Evolutionary conservation across 2,888 invertebrate species (phyloP).

Genomic region (Agonum fuliginosum): DNA sequence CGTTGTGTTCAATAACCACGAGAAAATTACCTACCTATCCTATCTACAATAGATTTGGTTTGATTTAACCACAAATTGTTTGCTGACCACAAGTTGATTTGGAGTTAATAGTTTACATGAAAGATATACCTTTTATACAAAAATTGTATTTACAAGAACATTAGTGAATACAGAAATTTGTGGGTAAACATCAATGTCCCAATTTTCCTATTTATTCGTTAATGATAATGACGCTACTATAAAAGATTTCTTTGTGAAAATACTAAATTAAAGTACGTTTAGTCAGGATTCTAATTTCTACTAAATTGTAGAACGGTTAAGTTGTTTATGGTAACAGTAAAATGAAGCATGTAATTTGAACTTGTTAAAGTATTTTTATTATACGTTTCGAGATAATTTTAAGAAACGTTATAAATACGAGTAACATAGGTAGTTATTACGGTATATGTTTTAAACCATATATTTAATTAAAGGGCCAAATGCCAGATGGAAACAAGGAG

Average conservation of each 20-base stretch:
- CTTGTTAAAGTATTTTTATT: conserved; percentile 40
- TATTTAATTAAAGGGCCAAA: too few species aligned
- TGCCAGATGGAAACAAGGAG: too few species aligned
- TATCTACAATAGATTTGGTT: too few species aligned
- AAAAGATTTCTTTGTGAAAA: not conserved
- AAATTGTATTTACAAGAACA: not conserved
- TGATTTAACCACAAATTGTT: conserved; percentile 1
- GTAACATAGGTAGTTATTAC: too few species aligned
- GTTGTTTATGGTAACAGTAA: conserved; percentile 19
- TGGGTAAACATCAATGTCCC: not conserved
- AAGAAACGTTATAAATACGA: too few species aligned
- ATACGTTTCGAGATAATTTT: not conserved
- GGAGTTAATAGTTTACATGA: not conserved
- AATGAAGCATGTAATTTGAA: conserved; percentile 22
- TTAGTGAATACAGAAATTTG: conserved; percentile 1
- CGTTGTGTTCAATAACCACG: too few species aligned
- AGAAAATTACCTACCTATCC: too few species aligned
- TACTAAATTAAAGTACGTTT: not conserved
- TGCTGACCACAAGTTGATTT: not conserved
- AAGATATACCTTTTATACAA: not conserved
- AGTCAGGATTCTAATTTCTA: not conserved
- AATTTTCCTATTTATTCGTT: not conserved
- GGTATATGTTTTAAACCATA: too few species aligned
- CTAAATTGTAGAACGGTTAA: conserved; percentile 6
- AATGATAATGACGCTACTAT: not conserved